These are phyloP conservation scores for Sebastes cheni DNA, from an alignment of 2,797 vertebrate genomes.

Conservation along the genomic window DNA sequence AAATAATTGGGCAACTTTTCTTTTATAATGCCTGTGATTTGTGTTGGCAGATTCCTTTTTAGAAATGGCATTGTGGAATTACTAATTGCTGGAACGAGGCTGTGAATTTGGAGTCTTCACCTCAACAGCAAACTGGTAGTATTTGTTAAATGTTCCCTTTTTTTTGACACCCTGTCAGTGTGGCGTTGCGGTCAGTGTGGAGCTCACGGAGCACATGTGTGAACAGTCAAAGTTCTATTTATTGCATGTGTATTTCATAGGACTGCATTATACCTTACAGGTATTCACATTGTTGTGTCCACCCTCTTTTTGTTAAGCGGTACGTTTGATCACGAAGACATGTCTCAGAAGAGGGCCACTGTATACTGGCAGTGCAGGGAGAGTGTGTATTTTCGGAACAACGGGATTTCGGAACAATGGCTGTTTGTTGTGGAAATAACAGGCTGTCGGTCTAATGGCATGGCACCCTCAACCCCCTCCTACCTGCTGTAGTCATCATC, in stretches of 20 bases:
- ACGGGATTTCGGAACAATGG: too few relatives aligned
- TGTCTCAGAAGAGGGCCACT: too few relatives aligned
- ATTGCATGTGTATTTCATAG: not conserved
- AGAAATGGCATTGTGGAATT: not conserved
- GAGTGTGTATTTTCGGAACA: too few relatives aligned
- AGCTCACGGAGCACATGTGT: not conserved
- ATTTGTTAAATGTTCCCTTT: not conserved
- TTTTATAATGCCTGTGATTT: not conserved
- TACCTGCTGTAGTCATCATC: not conserved
- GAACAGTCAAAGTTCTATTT: not conserved
- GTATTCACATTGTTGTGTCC: not conserved
- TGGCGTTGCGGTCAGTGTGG: not conserved
- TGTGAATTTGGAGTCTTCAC: not conserved
- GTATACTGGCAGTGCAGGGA: too few relatives aligned
- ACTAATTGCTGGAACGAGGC: not conserved
- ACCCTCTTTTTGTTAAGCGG: not conserved
- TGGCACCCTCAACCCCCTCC: too few relatives aligned
- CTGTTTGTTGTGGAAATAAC: too few relatives aligned
- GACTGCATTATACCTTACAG: not conserved
- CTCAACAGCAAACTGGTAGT: not conserved
- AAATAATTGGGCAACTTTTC: not conserved
- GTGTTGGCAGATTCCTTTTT: not conserved
- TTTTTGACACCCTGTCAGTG: not conserved
- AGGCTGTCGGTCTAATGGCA: too few relatives aligned
- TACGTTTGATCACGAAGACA: not conserved